Evolutionary conservation across 2,888 invertebrate genomes (phyloP).

Genomic region (Torymus tubicola): DNA sequence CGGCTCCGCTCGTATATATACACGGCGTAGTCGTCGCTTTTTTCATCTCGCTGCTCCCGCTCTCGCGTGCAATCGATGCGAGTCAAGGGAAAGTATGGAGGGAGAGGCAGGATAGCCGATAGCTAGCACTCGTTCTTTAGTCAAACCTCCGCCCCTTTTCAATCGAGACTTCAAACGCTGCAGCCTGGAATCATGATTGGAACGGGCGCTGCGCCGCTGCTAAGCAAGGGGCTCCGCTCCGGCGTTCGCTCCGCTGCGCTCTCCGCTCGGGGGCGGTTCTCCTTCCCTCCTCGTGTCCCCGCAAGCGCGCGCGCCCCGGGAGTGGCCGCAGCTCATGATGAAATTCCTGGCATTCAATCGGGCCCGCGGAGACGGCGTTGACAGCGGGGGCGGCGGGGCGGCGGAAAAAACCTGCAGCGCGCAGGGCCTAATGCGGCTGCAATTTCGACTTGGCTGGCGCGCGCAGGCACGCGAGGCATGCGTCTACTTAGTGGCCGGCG

Average conservation of each 20-base stretch:
- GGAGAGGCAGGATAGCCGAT: conserved; percentile 67
- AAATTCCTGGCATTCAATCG: conserved; percentile 77
- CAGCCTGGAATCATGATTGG: conserved; percentile 76
- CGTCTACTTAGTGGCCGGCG: conserved; percentile 67
- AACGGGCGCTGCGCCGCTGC: conserved; percentile 71
- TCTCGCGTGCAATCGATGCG: conserved; percentile 43
- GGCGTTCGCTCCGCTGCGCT: conserved; percentile 67
- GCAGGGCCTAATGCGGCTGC: conserved; percentile 3
- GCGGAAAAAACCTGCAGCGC: neutral
- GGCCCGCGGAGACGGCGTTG: conserved; percentile 64
- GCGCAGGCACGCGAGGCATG: conserved; percentile 49
- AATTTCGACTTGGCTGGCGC: conserved; percentile 16
- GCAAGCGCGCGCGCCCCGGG: neutral
- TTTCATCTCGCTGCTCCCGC: conserved; percentile 41
- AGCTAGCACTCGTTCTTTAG: conserved; percentile 75
- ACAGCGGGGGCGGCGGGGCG: neutral
- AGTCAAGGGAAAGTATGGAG: conserved; percentile 22
- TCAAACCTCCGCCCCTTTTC: conserved; percentile 76
- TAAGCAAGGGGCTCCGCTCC: conserved; percentile 73
- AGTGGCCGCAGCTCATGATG: conserved; percentile 74
- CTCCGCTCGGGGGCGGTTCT: conserved; percentile 68
- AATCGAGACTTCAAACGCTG: conserved; percentile 77
- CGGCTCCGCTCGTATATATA: neutral
- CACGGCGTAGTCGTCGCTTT: neutral
- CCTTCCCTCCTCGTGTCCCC: conserved; percentile 63